Conservation (phyloP, 2,888 invertebrate genomes). For the Odontothrips loti region DNA sequence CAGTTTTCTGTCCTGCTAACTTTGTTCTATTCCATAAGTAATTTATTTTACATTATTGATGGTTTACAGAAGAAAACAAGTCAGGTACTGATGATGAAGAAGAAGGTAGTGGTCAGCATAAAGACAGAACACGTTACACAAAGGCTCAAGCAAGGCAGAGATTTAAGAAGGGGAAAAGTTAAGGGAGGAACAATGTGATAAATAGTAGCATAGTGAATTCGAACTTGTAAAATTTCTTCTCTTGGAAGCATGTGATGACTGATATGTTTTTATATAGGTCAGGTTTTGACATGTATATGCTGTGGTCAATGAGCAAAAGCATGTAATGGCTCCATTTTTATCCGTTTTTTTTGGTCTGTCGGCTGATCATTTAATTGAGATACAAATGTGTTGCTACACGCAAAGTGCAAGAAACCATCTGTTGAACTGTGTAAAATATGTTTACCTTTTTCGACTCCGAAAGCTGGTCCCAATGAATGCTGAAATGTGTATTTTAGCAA, state of each 20-base stretch:
- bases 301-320: neutral
- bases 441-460: no score
- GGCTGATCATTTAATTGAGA: neutral
- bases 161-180: constrained; percentile 64
- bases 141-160: constrained; percentile 72
- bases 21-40: constrained; percentile 1
- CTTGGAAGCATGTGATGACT: no score
- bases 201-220: neutral
- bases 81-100: constrained; percentile 38
- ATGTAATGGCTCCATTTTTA: neutral
- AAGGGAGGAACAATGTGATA: neutral
- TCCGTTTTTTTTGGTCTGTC: neutral
- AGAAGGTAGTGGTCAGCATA: constrained; percentile 40
- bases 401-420: no score
- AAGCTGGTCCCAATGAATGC: no score
- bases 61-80: constrained; percentile 34
- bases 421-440: no score
- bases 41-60: constrained; percentile 33
- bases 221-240: neutral
- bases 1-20: constrained; percentile 19
- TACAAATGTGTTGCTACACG: no score
- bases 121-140: constrained; percentile 57
- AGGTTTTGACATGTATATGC: neutral
- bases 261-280: neutral
- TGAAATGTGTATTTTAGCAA: no score